Evolutionary conservation across 1,140 invertebrate species (phyloP), one percentile per base, ranked within the genome.

Genomic region (Zophobas morio): DNA sequence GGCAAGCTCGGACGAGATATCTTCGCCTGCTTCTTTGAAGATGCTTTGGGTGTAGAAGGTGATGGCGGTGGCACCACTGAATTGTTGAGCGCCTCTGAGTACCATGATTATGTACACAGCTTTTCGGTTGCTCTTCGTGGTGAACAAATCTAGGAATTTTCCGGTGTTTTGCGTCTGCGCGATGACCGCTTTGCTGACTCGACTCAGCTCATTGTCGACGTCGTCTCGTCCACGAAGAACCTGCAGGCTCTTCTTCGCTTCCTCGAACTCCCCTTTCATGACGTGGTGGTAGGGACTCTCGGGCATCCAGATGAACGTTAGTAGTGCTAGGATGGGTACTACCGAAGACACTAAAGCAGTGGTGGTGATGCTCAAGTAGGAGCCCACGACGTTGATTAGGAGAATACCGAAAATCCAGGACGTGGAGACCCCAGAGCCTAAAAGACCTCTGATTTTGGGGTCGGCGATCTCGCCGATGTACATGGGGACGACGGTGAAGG

Each of bases 201-300:
- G 87, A 2, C 91, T 88, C 6, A 93, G 82, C 83, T 94, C 92
- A 74, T 88, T 88, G 51, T 87, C 84, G n/a, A 91, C 89, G 78
- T 91, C 90, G 2, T 82, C 82, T 66, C 86, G 88, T 1, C 91
- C 91, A 54, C 91, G 88, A 1, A 94, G 89, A 75, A 89, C 90
- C 32, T 89, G 87, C 20, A 96, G 84, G 0, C 91, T 89, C 60
- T 86, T 86, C 39, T 88, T 87, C 0, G 94, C 94, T 77, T 92
- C 89, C 3, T 89, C 86, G 6, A 87, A 86, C 35, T 88, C 84
- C 1, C 90, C 89, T 32, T 89, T 90, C 63, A 89, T 89, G 0
- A 90, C 86, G 37, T 91, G 87, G 80, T 91, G 96, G 78, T 95
- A 91, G 0, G 95, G 94, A 5, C 94, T 94, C 86, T 96, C 95